Evolutionary conservation across 1,140 invertebrate genomes (phyloP).

Genomic region (Tetramorium simillimum): DNA sequence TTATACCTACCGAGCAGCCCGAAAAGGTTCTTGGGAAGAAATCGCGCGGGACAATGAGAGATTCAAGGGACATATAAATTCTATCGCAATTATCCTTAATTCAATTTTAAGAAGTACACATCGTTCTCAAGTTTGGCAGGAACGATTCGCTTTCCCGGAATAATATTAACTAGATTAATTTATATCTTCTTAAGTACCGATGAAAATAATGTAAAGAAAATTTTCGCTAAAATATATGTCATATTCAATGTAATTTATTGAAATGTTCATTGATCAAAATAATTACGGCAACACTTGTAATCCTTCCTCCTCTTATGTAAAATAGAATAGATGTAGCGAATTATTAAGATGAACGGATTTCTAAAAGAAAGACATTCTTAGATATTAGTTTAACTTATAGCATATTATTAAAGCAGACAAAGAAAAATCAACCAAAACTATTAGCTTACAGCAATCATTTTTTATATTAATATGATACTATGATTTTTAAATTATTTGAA

Average conservation of each 20-base stretch:
- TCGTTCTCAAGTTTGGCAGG: conserved; percentile 85
- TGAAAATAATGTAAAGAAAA: not conserved
- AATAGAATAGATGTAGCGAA: too few species aligned
- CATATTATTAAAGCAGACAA: too few species aligned
- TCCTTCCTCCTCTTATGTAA: not conserved
- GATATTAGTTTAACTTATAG: too few species aligned
- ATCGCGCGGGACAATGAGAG: conserved; percentile 87
- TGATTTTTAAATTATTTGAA: too few species aligned
- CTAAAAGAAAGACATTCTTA: too few species aligned
- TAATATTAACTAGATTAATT: conserved; percentile 33
- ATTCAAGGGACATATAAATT: conserved; percentile 86
- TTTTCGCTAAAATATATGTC: not conserved
- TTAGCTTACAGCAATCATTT: too few species aligned
- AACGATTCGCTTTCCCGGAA: conserved; percentile 81
- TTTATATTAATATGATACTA: too few species aligned
- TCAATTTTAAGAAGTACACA: conserved; percentile 85
- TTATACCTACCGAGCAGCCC: conserved; percentile 88
- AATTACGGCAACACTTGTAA: not conserved
- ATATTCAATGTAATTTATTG: not conserved
- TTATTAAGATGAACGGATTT: too few species aligned
- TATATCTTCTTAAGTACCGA: conserved; percentile 41
- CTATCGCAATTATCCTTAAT: conserved; percentile 82
- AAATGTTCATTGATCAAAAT: conserved; percentile 2
- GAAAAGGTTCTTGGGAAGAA: conserved; percentile 89
- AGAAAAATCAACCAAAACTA: too few species aligned